These are phyloP conservation scores for Athetis lepigone DNA, from an alignment of 2,888 invertebrate species.

Conservation along the genomic window DNA sequence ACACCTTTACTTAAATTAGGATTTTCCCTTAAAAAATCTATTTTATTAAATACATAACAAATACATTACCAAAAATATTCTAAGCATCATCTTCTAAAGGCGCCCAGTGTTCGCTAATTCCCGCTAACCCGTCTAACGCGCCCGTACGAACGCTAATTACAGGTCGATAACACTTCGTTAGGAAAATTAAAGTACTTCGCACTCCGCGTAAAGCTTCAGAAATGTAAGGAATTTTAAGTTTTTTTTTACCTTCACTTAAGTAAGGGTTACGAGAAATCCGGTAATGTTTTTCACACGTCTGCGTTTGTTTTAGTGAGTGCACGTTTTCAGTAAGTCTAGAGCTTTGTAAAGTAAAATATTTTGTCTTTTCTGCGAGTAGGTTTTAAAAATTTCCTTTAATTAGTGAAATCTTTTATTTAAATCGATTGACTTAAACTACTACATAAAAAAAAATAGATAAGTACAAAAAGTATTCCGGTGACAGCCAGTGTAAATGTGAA, in stretches of 20 bases:
- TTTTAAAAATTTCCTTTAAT: no score
- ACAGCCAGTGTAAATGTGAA: no score
- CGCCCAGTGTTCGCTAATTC: conserved; percentile 37
- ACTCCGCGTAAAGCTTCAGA: conserved; percentile 43
- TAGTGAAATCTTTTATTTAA: no score
- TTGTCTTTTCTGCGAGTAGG: no score
- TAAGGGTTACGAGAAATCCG: conserved; percentile 20
- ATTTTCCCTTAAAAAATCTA: no score
- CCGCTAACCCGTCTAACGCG: conserved; percentile 57
- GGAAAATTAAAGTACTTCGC: conserved; percentile 60
- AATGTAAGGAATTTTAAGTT: conserved; percentile 32
- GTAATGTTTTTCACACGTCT: conserved; percentile 45
- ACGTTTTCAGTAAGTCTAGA: conserved; percentile 8
- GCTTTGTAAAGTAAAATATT: no score
- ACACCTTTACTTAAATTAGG: no score
- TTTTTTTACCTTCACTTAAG: conserved; percentile 2
- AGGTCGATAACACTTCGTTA: conserved; percentile 62
- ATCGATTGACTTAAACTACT: no score
- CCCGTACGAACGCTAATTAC: conserved; percentile 54
- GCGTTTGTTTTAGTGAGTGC: conserved; percentile 21
- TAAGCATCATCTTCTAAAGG: background rate
- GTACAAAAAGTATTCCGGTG: no score
- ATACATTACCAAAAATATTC: background rate
- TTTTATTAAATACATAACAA: background rate
- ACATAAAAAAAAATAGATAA: no score